phyloP scores from a whole-genome alignment of 1,140 invertebrate genomes.

The Drosophila insularis region DNA sequence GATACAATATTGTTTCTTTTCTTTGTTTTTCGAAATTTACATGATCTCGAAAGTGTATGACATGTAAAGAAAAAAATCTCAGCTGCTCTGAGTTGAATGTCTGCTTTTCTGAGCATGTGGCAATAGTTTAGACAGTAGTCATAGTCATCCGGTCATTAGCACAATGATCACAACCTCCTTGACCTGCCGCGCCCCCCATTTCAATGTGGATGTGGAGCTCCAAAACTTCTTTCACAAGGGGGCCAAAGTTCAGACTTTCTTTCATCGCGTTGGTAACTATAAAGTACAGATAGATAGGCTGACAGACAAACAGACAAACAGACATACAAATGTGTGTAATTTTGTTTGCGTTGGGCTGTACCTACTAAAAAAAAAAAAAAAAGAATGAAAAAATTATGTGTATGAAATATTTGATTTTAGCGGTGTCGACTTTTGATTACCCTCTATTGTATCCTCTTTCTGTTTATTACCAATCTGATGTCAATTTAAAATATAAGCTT shows the following conservation, averaged over 20 bases:
- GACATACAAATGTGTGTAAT: neutral
- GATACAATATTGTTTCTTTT: neutral
- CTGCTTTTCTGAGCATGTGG: constrained; percentile 19
- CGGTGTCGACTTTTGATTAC: neutral
- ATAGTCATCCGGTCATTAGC: constrained; percentile 42
- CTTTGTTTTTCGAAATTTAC: constrained; percentile 12
- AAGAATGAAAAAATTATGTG: neutral
- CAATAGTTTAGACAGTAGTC: constrained; percentile 27
- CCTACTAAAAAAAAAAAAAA: neutral
- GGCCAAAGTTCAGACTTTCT: constrained; percentile 49
- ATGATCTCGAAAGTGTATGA: constrained; percentile 12
- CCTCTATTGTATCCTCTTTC: neutral
- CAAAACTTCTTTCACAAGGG: constrained; percentile 22
- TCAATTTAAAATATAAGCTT: no score
- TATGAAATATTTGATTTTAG: neutral
- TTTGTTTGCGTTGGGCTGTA: constrained; percentile 5
- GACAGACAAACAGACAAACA: neutral
- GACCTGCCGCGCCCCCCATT: constrained; percentile 21
- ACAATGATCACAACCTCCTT: constrained; percentile 45
- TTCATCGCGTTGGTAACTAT: constrained; percentile 48
- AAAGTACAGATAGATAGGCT: neutral
- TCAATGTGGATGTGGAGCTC: constrained; percentile 8
- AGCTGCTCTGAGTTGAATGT: neutral
- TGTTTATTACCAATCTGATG: no score
- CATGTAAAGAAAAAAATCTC: neutral